phyloP scores from a whole-genome alignment of 30 jellyfish, hydroid and myxozoan genomes.

The Hydractinia symbiolongicarpus region DNA sequence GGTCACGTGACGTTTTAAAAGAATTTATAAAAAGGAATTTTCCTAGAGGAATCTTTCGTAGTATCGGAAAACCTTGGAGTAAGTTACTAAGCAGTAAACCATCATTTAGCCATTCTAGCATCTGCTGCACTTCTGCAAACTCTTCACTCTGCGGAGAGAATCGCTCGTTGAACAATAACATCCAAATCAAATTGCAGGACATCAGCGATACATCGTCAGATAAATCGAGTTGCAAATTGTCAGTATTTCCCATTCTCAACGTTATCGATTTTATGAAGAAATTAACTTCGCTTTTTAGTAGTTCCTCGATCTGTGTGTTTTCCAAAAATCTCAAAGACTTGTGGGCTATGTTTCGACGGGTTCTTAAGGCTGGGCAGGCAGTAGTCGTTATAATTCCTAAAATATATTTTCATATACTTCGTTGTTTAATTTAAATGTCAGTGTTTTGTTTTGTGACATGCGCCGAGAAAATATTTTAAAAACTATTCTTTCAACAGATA shows the following conservation, averaged over 20 bases:
- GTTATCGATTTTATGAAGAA: not conserved
- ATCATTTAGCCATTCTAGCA: conserved; percentile 4
- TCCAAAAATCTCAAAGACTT: not conserved
- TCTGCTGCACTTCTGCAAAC: not conserved
- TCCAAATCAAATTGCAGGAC: not conserved
- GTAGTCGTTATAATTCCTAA: conserved; percentile 1
- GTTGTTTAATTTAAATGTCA: not conserved
- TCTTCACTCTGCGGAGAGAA: too few relatives aligned
- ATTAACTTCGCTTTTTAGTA: not conserved
- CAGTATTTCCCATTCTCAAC: not conserved
- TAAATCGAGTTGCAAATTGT: not conserved
- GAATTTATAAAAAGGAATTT: not conserved
- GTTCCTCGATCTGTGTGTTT: not conserved
- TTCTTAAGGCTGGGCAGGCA: conserved; percentile 1
- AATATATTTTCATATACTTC: not conserved
- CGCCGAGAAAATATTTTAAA: too few relatives aligned
- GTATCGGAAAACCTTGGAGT: conserved; percentile 3
- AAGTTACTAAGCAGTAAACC: not conserved
- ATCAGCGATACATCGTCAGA: not conserved
- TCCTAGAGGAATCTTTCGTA: conserved; percentile 2
- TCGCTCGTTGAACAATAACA: not conserved
- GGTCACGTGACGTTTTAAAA: not conserved
- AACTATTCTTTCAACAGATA: too few relatives aligned
- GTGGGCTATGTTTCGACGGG: not conserved
- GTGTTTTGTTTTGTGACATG: not conserved